Evolutionary conservation across 2,113 vertebrate genomes (phyloP).

Genomic region (Cettia cetti): DNA sequence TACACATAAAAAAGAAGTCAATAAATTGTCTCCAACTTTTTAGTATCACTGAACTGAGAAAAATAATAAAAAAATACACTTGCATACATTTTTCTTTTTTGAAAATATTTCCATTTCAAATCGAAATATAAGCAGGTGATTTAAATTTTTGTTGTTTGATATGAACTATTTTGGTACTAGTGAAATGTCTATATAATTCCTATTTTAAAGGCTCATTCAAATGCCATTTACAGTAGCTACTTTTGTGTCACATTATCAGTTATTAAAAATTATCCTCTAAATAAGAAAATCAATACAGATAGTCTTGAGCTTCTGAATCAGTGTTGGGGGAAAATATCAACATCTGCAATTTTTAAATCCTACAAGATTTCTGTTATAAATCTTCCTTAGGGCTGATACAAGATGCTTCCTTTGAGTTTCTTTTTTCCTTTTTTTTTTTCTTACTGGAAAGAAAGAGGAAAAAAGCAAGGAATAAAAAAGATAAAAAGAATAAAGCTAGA

Average conservation of each 20-base stretch:
- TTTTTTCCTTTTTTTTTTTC: neutral
- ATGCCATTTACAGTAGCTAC: neutral
- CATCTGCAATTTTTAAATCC: neutral
- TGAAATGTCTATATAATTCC: neutral
- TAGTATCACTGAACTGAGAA: neutral
- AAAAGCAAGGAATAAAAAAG: neutral
- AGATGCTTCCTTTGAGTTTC: neutral
- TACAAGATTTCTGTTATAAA: neutral
- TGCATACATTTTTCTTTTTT: neutral
- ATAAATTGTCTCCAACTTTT: neutral
- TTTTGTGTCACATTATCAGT: neutral
- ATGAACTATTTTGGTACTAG: neutral
- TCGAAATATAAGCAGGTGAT: accelerated
- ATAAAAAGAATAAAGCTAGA: neutral
- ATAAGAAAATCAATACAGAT: neutral
- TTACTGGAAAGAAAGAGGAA: neutral
- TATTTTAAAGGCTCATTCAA: neutral
- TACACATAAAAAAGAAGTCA: neutral
- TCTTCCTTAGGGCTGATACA: neutral
- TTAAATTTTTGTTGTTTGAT: neutral
- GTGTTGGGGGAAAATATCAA: neutral
- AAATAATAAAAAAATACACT: neutral
- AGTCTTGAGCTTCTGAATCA: neutral
- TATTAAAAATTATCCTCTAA: neutral
- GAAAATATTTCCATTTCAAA: neutral